Percentiles rank a stretch among this genome's conserved stretches.
Conservation (phyloP, 2,888 invertebrate genomes). For the Agriopis leucophaearia region DNA sequence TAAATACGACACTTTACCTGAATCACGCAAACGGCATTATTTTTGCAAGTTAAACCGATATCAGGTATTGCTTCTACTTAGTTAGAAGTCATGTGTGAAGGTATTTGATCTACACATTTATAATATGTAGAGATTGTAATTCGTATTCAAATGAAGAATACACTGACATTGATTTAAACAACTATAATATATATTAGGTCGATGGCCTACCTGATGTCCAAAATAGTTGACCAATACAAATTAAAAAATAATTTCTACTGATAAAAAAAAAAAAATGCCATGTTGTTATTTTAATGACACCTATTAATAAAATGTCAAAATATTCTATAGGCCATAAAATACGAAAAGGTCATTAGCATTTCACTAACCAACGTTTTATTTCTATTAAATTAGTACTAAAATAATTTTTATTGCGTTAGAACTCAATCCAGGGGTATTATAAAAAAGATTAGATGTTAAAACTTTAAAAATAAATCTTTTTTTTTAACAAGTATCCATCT, state of each 20-base stretch:
- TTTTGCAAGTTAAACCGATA: too few relatives aligned
- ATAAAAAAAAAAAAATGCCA: neutral
- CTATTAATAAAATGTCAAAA: conserved; percentile 7
- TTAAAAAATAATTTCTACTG: neutral
- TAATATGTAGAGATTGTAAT: too few relatives aligned
- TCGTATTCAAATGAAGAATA: neutral
- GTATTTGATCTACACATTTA: too few relatives aligned
- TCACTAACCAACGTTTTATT: conserved; percentile 1
- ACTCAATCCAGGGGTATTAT: too few relatives aligned
- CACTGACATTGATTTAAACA: neutral
- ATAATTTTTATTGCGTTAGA: neutral
- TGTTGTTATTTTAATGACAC: conserved; percentile 3
- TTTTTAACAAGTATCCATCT: too few relatives aligned
- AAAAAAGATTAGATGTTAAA: too few relatives aligned
- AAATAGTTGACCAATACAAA: conserved; percentile 1
- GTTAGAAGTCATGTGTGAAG: too few relatives aligned
- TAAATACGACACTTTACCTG: too few relatives aligned
- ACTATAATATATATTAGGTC: neutral
- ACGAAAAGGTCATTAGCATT: conserved; percentile 2
- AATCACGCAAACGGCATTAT: too few relatives aligned
- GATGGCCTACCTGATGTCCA: neutral
- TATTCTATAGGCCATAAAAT: neutral
- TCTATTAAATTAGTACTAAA: neutral
- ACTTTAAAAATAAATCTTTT: too few relatives aligned
- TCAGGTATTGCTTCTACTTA: too few relatives aligned